phyloP scores from a whole-genome alignment of 2,888 invertebrate species.

The Epirrhoe tristata region DNA sequence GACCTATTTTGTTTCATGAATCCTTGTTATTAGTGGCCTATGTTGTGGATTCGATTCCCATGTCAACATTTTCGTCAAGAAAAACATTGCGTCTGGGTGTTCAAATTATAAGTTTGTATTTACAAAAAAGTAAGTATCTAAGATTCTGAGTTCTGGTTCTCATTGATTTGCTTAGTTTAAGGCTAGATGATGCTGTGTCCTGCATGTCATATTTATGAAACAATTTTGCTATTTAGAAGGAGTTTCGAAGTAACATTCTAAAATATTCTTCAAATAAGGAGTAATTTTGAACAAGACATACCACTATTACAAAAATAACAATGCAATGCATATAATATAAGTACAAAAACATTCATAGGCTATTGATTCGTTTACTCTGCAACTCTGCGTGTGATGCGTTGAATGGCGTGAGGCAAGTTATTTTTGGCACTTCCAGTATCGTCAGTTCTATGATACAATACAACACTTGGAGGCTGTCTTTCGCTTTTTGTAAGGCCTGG shows the following conservation, averaged over 20 bases:
- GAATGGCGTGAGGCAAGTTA: conserved; percentile 67
- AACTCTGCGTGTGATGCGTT: conserved; percentile 57
- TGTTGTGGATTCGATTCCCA: no score
- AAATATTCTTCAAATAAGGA: no score
- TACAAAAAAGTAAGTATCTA: no score
- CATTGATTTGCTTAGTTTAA: no score
- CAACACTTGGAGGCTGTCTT: conserved; percentile 67
- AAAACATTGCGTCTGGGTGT: no score
- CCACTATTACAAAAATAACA: conserved; percentile 1
- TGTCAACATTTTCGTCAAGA: no score
- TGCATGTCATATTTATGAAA: no score
- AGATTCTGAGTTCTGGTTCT: background rate
- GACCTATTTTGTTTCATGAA: background rate
- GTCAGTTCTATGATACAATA: conserved; percentile 77
- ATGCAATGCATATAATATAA: conserved; percentile 3
- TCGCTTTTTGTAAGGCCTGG: conserved; percentile 73
- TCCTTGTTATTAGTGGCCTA: no score
- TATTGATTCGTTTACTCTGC: conserved; percentile 56
- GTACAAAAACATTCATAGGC: conserved; percentile 40
- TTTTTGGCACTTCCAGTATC: conserved; percentile 65
- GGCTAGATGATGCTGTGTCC: no score
- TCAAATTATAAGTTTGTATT: no score
- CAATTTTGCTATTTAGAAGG: no score
- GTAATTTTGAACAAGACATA: conserved; percentile 6
- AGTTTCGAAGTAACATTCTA: no score